Evolutionary conservation across 2,113 vertebrate species (phyloP).

Genomic region (Nerophis ophidion): DNA sequence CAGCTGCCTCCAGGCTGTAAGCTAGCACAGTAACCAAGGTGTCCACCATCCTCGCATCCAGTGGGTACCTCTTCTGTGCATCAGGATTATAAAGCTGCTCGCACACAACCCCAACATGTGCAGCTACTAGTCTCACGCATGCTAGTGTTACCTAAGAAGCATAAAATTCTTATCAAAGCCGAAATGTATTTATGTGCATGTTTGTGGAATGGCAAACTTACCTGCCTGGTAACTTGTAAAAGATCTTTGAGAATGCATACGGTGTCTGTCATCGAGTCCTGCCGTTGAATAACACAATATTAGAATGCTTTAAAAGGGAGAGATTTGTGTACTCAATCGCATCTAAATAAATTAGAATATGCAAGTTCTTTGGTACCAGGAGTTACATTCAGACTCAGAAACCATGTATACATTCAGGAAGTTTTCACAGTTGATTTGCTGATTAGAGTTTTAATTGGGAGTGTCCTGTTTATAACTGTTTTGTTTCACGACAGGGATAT

Average conservation of each 20-base stretch:
- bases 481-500: too few species aligned
- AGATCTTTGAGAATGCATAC: slow-evolving; percentile 66
- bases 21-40: slow-evolving; percentile 63
- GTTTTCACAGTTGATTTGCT: too few species aligned
- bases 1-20: slow-evolving; percentile 48
- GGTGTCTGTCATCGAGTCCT: slow-evolving; percentile 62
- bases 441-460: too few species aligned
- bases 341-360: too few species aligned
- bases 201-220: slow-evolving; percentile 26
- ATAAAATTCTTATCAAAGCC: not conserved
- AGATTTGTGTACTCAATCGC: not conserved
- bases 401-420: too few species aligned
- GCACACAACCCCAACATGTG: slow-evolving; percentile 33
- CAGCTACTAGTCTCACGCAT: slow-evolving; percentile 51
- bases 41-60: slow-evolving; percentile 31
- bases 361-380: too few species aligned
- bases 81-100: slow-evolving; percentile 14
- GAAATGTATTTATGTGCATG: not conserved
- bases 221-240: slow-evolving; percentile 63
- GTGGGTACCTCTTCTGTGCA: not conserved
- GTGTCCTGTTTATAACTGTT: too few species aligned
- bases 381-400: too few species aligned
- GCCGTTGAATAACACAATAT: slow-evolving; percentile 12
- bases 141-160: slow-evolving; percentile 53
- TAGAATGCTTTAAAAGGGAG: not conserved